Percentiles rank a stretch among this genome's conserved stretches.
These are phyloP conservation scores for Xanthia togata DNA, from an alignment of 2,888 invertebrate species.

Conservation along the genomic window DNA sequence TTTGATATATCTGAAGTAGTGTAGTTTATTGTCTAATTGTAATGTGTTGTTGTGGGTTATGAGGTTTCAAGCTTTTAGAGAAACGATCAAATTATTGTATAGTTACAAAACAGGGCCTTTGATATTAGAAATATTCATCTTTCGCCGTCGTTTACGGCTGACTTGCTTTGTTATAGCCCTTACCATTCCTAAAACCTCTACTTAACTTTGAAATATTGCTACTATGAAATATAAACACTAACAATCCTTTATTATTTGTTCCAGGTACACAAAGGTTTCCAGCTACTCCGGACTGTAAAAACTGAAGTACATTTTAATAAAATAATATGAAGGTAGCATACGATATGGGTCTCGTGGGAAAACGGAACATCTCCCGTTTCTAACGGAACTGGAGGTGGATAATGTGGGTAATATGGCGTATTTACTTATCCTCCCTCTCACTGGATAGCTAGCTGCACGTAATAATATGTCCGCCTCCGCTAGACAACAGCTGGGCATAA, in stretches of 20 bases:
- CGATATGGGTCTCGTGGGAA: conserved; percentile 37
- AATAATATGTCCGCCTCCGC: neutral
- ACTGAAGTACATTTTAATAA: conserved; percentile 37
- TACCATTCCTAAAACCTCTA: neutral
- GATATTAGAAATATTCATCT: neutral
- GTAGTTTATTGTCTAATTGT: conserved; percentile 19
- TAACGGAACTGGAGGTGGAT: conserved; percentile 14
- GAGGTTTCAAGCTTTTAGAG: neutral
- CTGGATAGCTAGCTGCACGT: neutral
- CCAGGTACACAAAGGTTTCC: conserved; percentile 47
- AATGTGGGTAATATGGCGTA: neutral
- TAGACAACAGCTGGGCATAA: conserved; percentile 3
- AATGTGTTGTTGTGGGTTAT: neutral
- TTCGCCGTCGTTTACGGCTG: neutral
- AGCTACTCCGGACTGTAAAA: conserved; percentile 21
- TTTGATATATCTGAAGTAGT: conserved; percentile 2
- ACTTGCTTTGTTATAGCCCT: neutral
- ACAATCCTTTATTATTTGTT: conserved; percentile 44
- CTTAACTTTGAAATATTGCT: neutral
- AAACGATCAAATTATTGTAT: neutral
- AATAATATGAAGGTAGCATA: conserved; percentile 42
- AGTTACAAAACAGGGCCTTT: neutral
- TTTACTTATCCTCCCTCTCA: conserved; percentile 6
- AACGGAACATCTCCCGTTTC: conserved; percentile 13
- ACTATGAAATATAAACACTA: conserved; percentile 15